Evolutionary conservation across 1,140 invertebrate genomes (phyloP).

Genomic region (Cephus cinctus): DNA sequence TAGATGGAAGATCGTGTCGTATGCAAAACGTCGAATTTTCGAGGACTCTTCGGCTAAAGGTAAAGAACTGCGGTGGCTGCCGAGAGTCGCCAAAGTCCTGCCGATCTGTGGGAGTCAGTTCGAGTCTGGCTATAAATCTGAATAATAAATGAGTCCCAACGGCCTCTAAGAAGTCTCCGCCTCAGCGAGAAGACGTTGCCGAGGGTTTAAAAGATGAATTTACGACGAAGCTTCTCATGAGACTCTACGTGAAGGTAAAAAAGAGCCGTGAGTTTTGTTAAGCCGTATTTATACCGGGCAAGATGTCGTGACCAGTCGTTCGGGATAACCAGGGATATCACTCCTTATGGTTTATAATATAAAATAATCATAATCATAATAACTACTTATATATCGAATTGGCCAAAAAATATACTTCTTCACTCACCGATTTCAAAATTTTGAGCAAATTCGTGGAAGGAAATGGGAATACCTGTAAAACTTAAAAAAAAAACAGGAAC

Average conservation of each 20-base stretch:
- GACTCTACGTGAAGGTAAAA: background rate
- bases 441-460: too few species aligned
- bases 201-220: constrained; percentile 45
- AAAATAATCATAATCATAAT: too few species aligned
- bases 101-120: constrained; percentile 55
- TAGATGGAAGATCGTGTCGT: constrained; percentile 52
- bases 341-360: too few species aligned
- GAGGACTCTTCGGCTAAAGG: constrained; percentile 24
- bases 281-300: constrained; percentile 7
- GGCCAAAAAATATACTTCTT: too few species aligned
- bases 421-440: too few species aligned
- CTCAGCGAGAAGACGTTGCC: constrained; percentile 41
- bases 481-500: too few species aligned
- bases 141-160: constrained; percentile 57
- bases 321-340: too few species aligned
- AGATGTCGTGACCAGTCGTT: too few species aligned
- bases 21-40: constrained; percentile 57
- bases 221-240: constrained; percentile 26
- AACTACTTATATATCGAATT: too few species aligned
- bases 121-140: constrained; percentile 56
- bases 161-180: constrained; percentile 56
- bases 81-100: constrained; percentile 49
- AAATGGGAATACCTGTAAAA: too few species aligned
- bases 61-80: too few species aligned
- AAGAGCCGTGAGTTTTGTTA: constrained; percentile 1